A percentile compares a stretch with the other conserved stretches of the same genome.
These are phyloP conservation scores for Zosterops hypoxanthus DNA, from an alignment of 2,113 vertebrate species.

Conservation along the genomic window DNA sequence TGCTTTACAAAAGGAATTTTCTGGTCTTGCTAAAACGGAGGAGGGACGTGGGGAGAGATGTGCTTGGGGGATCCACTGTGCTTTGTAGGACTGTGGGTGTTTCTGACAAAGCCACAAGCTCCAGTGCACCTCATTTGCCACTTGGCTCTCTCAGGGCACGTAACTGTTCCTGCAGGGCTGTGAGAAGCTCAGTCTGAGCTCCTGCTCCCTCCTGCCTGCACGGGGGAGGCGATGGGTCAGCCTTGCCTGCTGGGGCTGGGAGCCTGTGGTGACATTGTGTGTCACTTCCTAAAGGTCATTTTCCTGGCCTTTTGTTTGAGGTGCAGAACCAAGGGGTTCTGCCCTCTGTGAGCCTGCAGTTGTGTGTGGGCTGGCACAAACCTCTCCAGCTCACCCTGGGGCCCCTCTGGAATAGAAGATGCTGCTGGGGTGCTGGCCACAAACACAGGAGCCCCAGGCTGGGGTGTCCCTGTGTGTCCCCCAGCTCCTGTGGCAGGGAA, in stretches of 20 bases:
- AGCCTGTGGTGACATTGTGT: accelerated
- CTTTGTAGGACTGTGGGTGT: not conserved
- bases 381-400: accelerated
- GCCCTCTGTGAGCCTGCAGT: not conserved
- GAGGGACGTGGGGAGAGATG: too few species aligned
- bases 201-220: accelerated
- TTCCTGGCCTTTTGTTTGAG: not conserved
- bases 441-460: not conserved
- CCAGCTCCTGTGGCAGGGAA: not conserved
- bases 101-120: not conserved
- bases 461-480: accelerated
- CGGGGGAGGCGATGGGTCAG: accelerated
- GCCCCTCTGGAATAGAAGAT: not conserved
- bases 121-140: too few species aligned
- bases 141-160: not conserved
- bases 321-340: not conserved
- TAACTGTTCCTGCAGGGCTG: not conserved
- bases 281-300: not conserved
- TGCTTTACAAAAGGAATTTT: not conserved
- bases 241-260: not conserved
- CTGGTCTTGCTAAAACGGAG: not conserved
- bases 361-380: accelerated
- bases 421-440: not conserved
- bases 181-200: not conserved
- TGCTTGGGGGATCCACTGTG: not conserved